Conservation (phyloP, 2,113 vertebrate genomes). For the Hemicordylus capensis region DNA sequence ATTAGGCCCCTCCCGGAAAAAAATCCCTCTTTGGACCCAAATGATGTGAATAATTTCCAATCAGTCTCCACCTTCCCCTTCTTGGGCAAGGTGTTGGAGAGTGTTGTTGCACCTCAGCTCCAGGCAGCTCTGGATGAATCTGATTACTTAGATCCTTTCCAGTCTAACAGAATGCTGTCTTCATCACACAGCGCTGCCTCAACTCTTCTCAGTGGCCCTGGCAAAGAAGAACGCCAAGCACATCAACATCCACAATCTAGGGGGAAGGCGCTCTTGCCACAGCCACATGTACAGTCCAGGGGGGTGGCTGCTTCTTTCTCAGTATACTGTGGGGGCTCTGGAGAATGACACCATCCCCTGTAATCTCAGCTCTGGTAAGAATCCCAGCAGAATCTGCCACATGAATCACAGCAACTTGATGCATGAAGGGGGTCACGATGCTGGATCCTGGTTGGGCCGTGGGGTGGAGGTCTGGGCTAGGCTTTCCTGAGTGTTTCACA, state of each 20-base stretch:
- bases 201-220: constrained; percentile 80
- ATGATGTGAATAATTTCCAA: too few relatives aligned
- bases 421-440: neutral
- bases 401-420: neutral
- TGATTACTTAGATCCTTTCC: too few relatives aligned
- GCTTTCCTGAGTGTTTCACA: neutral
- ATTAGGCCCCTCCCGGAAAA: neutral
- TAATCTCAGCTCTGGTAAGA: constrained; percentile 81
- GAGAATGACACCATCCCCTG: constrained; percentile 74
- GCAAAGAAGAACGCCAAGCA: constrained; percentile 78
- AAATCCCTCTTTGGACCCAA: too few relatives aligned
- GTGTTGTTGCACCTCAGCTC: too few relatives aligned
- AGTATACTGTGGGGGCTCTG: constrained; percentile 67
- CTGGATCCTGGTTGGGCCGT: neutral
- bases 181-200: constrained; percentile 74
- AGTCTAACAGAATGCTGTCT: constrained; percentile 12
- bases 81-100: neutral
- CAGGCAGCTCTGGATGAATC: too few relatives aligned
- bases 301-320: constrained; percentile 86
- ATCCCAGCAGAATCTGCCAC: neutral
- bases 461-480: neutral
- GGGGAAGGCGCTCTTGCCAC: constrained; percentile 86
- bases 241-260: constrained; percentile 77
- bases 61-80: neutral
- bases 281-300: constrained; percentile 85